Base-by-base conservation (phyloP, 2,113 vertebrate genomes). In the Aptenodytes forsteri region DNA sequence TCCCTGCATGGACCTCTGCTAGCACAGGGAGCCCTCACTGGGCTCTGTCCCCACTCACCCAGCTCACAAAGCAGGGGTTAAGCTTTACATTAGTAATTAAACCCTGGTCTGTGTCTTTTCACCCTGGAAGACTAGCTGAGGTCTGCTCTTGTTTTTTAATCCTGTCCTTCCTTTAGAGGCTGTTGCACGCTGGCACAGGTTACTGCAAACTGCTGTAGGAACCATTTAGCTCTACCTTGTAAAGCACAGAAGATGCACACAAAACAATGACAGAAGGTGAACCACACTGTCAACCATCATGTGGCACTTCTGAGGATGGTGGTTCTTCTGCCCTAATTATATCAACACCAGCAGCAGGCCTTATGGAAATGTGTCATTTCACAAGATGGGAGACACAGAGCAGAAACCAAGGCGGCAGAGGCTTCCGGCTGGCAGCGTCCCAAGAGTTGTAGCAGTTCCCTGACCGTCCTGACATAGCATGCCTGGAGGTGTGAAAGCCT, bases 251-350 rank as follows among this genome's bases (percentile, higher is more conserved):
- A 64, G 22, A 55, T 49, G 29, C n/a, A 77, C 23, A 82, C 30
- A 83, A 85, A 92, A 89, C 49, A 58, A 18, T 11, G 64, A 71
- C 67, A 86, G 86, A 90, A 96, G 61, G 62, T 40, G 4, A 94
- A 92, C 25, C 38, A 82, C 40, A 56, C 21, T 65, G 26, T 59
- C 18, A 90, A 1, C 19, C 7, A 26, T 52, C 52, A 69, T 0
- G 0, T 3, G 9, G 58, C 70, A 79, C 62, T 89, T 61, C 36
- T 2, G 3, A 85, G 26, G 18, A 55, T 22, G 10, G 47, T 36
- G 16, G 20, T 56, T 52, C n/a, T 92, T 71, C 83, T 88, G 52
- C 54, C 58, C 58, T 77, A 56, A 72, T 65, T 30, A 46, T 64
- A 84, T 10, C 38, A 83, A 89, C 50, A 76, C 11, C 42, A 69